These are phyloP conservation scores for Metridium senile DNA, from an alignment of 92 coral and sea anemone genomes.

Conservation along the genomic window DNA sequence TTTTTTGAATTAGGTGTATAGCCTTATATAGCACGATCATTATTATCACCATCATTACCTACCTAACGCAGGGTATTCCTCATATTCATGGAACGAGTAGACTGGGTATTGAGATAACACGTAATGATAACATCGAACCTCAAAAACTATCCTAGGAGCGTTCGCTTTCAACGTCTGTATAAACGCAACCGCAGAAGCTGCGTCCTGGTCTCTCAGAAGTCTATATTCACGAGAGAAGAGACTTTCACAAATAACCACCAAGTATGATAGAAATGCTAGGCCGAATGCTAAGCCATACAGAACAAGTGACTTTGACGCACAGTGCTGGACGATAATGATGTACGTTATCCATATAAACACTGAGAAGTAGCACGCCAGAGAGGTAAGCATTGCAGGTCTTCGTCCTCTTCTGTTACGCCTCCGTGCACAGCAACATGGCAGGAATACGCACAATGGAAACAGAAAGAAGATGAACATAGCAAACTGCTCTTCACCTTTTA, in stretches of 20 bases:
- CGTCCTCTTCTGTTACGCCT: no score
- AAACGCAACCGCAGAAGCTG: background rate
- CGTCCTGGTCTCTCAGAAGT: background rate
- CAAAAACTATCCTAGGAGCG: background rate
- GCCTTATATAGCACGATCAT: no score
- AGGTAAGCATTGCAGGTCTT: no score
- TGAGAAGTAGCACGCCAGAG: background rate
- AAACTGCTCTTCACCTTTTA: no score
- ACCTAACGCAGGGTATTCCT: no score
- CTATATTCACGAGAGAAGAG: background rate
- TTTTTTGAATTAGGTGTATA: no score
- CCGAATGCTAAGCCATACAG: background rate
- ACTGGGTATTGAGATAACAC: no score
- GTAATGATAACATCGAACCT: background rate
- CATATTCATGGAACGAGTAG: no score
- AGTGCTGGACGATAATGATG: background rate
- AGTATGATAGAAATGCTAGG: background rate
- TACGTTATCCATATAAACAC: background rate
- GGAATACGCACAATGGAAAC: no score
- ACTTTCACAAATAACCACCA: background rate
- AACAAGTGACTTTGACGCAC: background rate
- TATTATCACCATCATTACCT: no score
- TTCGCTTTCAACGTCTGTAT: background rate
- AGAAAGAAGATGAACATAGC: no score
- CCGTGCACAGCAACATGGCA: no score